Conservation (phyloP, 2,797 vertebrate genomes). For the Natrix natrix region DNA sequence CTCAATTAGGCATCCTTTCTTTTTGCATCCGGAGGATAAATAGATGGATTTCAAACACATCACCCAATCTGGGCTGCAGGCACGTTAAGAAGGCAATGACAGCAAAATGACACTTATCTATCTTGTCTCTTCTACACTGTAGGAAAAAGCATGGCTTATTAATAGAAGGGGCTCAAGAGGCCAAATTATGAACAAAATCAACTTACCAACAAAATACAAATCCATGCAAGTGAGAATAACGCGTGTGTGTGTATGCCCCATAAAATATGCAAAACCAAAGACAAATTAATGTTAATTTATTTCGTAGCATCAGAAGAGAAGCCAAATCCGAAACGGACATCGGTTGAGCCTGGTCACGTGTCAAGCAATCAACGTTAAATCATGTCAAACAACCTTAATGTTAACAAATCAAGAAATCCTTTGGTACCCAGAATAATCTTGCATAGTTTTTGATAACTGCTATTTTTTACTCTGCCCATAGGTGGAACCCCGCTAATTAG, state of each 20-base stretch:
- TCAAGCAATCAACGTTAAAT: neutral
- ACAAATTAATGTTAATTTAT: neutral
- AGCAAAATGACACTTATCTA: too few relatives aligned
- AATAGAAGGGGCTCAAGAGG: too few relatives aligned
- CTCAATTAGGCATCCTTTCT: conserved; percentile 12
- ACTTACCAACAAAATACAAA: too few relatives aligned
- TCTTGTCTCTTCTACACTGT: too few relatives aligned
- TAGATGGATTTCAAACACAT: neutral
- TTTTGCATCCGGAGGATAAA: neutral
- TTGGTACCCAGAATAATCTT: neutral
- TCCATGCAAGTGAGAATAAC: too few relatives aligned
- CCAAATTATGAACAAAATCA: too few relatives aligned
- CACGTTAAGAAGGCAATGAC: too few relatives aligned
- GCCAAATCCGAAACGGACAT: neutral
- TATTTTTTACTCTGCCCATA: neutral
- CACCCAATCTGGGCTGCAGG: too few relatives aligned
- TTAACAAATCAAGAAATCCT: neutral
- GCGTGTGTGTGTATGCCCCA: neutral
- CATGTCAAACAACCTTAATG: neutral
- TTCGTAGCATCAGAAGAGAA: neutral
- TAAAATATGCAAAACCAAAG: neutral
- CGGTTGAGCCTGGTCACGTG: neutral
- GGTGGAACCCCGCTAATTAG: neutral
- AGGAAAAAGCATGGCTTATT: too few relatives aligned
- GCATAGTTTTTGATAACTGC: neutral